These are phyloP conservation scores for Bradypodion pumilum DNA, from an alignment of 2,797 vertebrate species.

Conservation along the genomic window DNA sequence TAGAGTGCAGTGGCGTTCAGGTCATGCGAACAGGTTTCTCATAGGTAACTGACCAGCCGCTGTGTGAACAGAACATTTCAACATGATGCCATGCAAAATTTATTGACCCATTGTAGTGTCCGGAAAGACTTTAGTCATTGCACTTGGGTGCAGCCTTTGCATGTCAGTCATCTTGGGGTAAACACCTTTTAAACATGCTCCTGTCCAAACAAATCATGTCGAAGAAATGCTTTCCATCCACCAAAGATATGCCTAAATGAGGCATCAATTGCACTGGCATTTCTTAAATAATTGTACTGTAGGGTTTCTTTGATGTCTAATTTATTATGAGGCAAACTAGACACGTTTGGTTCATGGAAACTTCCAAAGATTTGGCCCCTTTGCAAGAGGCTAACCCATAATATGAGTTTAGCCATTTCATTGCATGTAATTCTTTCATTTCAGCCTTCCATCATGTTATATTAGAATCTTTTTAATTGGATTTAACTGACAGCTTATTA, in stretches of 20 bases:
- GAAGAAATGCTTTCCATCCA: not conserved
- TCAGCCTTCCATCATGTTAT: constrained; percentile 21
- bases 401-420: not conserved
- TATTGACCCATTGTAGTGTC: not conserved
- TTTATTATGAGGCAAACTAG: constrained; percentile 1
- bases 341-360: not conserved
- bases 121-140: not conserved
- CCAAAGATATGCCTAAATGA: not conserved
- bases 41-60: too few relatives aligned
- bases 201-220: not conserved
- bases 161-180: not conserved
- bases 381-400: not conserved
- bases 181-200: not conserved
- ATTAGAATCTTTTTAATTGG: constrained; percentile 14
- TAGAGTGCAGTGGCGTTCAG: too few relatives aligned
- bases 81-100: not conserved
- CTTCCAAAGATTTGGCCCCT: not conserved
- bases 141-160: not conserved
- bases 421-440: not conserved
- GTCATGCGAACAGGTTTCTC: too few relatives aligned
- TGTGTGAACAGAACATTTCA: too few relatives aligned
- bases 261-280: not conserved
- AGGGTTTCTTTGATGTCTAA: not conserved
- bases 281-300: not conserved
- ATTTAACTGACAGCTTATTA: constrained; percentile 22